A percentile compares a stretch with the other conserved stretches of the same genome.
Conservation (phyloP, 2,113 vertebrate species). For the Mesocricetus auratus region DNA sequence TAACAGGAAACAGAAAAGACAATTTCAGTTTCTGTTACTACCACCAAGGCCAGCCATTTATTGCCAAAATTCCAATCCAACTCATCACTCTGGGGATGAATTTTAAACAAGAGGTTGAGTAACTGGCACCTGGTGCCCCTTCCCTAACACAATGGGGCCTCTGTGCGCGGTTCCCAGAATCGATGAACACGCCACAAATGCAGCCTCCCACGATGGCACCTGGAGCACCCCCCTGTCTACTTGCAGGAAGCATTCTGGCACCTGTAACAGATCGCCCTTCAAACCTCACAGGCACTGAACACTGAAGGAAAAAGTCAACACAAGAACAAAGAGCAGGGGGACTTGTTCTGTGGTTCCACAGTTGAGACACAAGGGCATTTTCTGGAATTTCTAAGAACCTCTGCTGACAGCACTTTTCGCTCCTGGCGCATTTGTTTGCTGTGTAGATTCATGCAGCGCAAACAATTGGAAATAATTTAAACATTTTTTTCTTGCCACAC, state of each 20-base stretch:
- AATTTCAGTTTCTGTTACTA: constrained; percentile 32
- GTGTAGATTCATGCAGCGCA: not conserved
- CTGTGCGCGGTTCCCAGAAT: constrained; percentile 56
- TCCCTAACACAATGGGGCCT: constrained; percentile 64
- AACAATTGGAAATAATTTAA: not conserved
- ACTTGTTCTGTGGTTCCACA: constrained; percentile 8
- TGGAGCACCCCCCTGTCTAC: constrained; percentile 26
- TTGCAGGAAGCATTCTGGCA: constrained; percentile 32
- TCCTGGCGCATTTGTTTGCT: not conserved
- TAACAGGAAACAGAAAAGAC: constrained; percentile 57
- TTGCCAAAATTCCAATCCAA: constrained; percentile 44
- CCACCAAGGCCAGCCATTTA: not conserved
- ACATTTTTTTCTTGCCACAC: not conserved
- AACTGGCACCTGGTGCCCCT: constrained; percentile 29
- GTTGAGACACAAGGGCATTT: not conserved
- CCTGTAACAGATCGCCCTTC: not conserved
- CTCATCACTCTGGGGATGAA: constrained; percentile 14
- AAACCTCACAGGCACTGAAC: not conserved
- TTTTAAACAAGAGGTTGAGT: constrained; percentile 60
- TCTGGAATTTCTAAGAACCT: constrained; percentile 45
- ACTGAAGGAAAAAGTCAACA: not conserved
- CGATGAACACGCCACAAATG: not conserved
- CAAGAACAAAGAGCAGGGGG: not conserved
- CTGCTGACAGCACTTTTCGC: not conserved
- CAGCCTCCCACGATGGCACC: not conserved